A percentile compares a stretch with the other conserved stretches of the same genome.
Evolutionary conservation across 2,888 invertebrate species (phyloP).

Genomic region (Lepetodrilus schrolli): DNA sequence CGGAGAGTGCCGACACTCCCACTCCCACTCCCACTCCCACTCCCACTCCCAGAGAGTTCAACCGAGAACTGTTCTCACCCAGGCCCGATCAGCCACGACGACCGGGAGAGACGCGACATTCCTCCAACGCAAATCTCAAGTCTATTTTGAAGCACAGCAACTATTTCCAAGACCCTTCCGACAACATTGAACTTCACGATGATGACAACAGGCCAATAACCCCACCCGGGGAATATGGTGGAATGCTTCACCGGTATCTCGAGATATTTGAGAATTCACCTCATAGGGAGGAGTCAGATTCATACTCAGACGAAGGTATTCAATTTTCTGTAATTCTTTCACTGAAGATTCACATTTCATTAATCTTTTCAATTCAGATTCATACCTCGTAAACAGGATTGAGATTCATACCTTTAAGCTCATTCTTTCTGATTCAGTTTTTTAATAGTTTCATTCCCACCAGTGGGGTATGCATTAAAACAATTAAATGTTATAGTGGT

Average conservation of each 20-base stretch:
- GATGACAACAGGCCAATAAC: background rate
- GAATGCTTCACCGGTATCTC: slow-evolving; percentile 46
- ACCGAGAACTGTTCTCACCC: background rate
- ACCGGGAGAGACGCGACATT: background rate
- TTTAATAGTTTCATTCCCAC: too few relatives aligned
- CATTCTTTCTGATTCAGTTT: too few relatives aligned
- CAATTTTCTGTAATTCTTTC: background rate
- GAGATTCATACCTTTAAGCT: too few relatives aligned
- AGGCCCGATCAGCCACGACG: background rate
- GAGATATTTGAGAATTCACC: slow-evolving; percentile 36
- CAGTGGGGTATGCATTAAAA: too few relatives aligned
- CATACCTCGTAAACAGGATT: too few relatives aligned
- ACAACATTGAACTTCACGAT: slow-evolving; percentile 2
- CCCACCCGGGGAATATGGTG: slow-evolving; percentile 26
- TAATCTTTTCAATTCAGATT: too few relatives aligned
- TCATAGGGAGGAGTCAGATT: background rate
- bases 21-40: background rate
- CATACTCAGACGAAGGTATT: slow-evolving; percentile 7
- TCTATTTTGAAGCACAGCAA: slow-evolving; percentile 23
- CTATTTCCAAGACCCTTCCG: slow-evolving; percentile 24
- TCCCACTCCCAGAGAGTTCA: background rate
- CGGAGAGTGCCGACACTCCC: background rate
- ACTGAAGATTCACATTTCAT: background rate
- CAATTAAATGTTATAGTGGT: too few relatives aligned
- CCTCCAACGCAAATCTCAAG: slow-evolving; percentile 15